Evolutionary conservation across 1,140 invertebrate species (phyloP).

Genomic region (Odontomachus brunneus): DNA sequence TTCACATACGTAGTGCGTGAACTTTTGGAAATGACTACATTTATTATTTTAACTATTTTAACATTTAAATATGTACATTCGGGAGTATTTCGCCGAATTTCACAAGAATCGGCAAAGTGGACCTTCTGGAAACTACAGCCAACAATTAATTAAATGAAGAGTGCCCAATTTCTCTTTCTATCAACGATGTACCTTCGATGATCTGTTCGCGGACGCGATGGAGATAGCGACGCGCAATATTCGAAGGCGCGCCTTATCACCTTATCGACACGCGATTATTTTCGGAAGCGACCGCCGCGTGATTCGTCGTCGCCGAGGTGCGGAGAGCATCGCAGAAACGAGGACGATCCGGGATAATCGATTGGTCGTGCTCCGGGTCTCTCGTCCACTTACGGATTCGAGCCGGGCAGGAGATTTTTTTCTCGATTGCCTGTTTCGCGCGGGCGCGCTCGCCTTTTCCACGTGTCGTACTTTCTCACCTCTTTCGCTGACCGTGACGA

Average conservation of each 20-base stretch:
- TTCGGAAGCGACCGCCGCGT: conserved; percentile 18
- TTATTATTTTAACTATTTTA: no score
- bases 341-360: conserved; percentile 75
- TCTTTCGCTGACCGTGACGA: conserved; percentile 57
- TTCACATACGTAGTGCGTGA: no score
- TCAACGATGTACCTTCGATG: no score
- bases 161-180: no score
- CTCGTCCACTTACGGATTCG: conserved; percentile 80
- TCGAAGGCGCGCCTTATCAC: conserved; percentile 16
- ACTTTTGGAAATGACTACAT: no score
- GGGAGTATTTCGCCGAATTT: no score
- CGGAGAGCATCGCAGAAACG: conserved; percentile 42
- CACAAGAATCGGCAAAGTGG: no score
- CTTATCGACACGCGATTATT: conserved; percentile 43
- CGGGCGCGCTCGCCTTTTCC: conserved; percentile 60
- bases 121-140: no score
- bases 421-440: conserved; percentile 55
- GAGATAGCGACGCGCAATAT: neutral
- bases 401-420: conserved; percentile 77
- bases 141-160: no score
- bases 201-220: no score
- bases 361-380: conserved; percentile 77
- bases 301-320: conserved; percentile 30
- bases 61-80: no score
- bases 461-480: conserved; percentile 69